phyloP scores from a whole-genome alignment of 2,797 vertebrate genomes.

The Glyptemys insculpta region DNA sequence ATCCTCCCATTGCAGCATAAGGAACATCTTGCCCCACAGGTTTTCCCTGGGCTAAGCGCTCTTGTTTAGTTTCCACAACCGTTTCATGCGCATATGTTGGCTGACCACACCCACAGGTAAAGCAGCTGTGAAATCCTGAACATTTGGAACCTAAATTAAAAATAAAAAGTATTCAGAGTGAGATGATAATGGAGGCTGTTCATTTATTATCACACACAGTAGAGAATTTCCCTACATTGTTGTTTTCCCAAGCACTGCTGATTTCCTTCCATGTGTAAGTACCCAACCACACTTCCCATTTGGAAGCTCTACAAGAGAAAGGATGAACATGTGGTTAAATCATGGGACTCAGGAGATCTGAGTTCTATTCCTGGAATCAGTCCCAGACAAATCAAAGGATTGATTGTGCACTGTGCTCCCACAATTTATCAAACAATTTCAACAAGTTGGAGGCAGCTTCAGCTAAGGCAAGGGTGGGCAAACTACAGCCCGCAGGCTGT shows the following conservation, averaged over 20 bases:
- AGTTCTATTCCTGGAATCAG: neutral
- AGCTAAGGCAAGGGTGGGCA: no score
- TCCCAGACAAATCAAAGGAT: neutral
- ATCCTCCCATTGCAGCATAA: constrained; percentile 92
- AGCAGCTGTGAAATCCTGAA: constrained; percentile 87
- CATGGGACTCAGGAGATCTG: neutral
- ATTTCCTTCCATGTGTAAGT: neutral
- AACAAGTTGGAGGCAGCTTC: neutral
- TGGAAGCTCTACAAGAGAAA: neutral
- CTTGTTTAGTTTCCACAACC: constrained; percentile 89
- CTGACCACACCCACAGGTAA: constrained; percentile 90
- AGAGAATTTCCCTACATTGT: neutral
- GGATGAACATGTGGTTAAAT: neutral
- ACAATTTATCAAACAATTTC: neutral
- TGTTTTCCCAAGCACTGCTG: neutral
- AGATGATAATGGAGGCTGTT: neutral
- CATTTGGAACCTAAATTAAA: constrained; percentile 86
- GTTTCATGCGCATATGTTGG: constrained; percentile 88
- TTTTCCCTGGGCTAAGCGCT: constrained; percentile 85
- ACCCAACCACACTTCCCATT: neutral
- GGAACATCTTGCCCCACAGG: constrained; percentile 89
- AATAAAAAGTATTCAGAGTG: neutral
- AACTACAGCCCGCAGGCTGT: no score
- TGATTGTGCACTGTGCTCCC: neutral
- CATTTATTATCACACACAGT: neutral